Base-by-base conservation (phyloP, 2,797 vertebrate species). In the Prunella strophiata region DNA sequence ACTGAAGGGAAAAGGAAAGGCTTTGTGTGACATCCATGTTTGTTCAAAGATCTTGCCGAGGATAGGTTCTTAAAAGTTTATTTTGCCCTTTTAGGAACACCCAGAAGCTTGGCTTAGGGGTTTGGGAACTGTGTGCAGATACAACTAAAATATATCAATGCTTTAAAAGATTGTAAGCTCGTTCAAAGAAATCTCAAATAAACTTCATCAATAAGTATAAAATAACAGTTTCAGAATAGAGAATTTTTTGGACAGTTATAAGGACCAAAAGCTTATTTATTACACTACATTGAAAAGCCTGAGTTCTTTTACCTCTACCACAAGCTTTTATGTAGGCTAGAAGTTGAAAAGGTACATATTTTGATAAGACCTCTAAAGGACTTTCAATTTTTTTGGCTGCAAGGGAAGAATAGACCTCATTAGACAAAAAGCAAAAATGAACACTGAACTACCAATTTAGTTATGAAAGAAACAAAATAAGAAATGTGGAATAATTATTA, bases 391-490 rank as follows among this genome's bases (percentile, higher is more conserved):
- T 85, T 79, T 54, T 84, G 19, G 10, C 61, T 88, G 13, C 50
- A 67, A 57, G 42, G 13, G 42, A 74, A 80, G 48, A 93, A 88
- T 42, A 78, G 77, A 65, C 19, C 38, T 92, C 51, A 34, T 77
- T 75, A 85, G 32, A 16, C 15, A 84, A 45, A 61, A 83, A 55
- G 30, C 45, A 55, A 83, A 80, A 94, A 54, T 87, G 45, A 92
- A 68, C 26, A 50, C 27, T n/a, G 42, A 75, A 30, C 38, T 85
- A 45, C 21, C 82, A 73, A 83, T 83, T 54, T 48, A 73, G 23
- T 55, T 55, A 85, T 42, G 61, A 85, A 91, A 89, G 72, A 85
- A 88, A 72, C 62, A 86, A 85, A 89, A 40, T 58, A 82, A 85
- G 58, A 92, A 75, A 72, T n/a, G 42, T 9, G 6, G 42, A 81